Conservation (phyloP, 1,140 invertebrate species). For the Steinernema khuongi region DNA sequence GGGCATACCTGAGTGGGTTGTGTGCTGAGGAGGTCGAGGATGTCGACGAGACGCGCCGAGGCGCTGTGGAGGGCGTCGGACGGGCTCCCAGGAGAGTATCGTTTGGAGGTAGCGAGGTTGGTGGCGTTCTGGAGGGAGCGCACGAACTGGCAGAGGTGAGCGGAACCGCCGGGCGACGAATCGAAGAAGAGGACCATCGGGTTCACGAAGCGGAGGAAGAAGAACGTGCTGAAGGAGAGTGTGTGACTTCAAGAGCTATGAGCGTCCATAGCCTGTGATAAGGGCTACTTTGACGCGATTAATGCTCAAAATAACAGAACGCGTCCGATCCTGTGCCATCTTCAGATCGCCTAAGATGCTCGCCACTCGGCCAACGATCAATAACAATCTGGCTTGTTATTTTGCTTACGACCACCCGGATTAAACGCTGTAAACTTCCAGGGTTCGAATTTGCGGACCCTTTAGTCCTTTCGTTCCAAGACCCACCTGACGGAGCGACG, state of each 20-base stretch:
- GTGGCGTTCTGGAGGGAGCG: background rate
- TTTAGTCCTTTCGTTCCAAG: background rate
- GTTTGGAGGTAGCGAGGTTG: background rate
- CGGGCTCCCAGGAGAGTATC: background rate
- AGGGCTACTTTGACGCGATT: too few relatives aligned
- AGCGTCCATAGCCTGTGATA: too few relatives aligned
- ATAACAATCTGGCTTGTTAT: too few relatives aligned
- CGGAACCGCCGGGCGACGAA: background rate
- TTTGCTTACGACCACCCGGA: too few relatives aligned
- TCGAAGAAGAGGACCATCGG: conserved; percentile 9
- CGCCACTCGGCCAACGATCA: too few relatives aligned
- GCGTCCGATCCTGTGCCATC: too few relatives aligned
- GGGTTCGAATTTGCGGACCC: too few relatives aligned
- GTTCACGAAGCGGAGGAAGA: conserved; percentile 21
- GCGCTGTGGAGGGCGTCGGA: background rate
- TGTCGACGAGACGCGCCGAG: background rate
- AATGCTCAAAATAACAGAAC: too few relatives aligned
- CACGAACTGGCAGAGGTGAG: background rate
- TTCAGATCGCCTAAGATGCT: too few relatives aligned
- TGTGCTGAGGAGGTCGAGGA: background rate
- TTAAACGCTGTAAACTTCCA: too few relatives aligned
- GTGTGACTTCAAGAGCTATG: too few relatives aligned
- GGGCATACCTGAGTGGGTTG: background rate
- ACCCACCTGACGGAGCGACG: background rate
- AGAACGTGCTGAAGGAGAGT: conserved; percentile 7